phyloP scores from a whole-genome alignment of 2,888 invertebrate species.

The Caenorhabditis wallacei region DNA sequence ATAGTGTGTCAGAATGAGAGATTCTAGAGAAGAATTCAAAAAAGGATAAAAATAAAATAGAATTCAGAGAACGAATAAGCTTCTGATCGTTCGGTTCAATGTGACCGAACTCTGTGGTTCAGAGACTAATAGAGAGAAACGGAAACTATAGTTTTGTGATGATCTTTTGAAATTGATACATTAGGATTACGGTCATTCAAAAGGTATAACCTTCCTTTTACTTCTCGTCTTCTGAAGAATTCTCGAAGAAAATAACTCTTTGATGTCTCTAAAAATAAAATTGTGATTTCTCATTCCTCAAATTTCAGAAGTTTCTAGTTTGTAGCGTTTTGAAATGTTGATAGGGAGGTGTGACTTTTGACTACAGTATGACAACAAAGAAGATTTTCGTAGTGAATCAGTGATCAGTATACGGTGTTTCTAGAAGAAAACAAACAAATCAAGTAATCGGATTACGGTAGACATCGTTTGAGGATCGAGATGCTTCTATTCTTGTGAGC shows the following conservation, averaged over 20 bases:
- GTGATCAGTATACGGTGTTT: neutral
- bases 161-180: conserved; percentile 27
- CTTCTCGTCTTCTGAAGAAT: neutral
- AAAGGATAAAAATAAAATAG: conserved; percentile 46
- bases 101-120: conserved; percentile 53
- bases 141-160: conserved; percentile 10
- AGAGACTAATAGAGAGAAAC: conserved; percentile 15
- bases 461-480: too few relatives aligned
- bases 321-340: neutral
- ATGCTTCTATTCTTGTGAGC: too few relatives aligned
- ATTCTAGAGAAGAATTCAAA: conserved; percentile 12
- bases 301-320: conserved; percentile 14
- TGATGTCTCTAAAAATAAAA: neutral
- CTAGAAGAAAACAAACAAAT: too few relatives aligned
- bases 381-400: neutral
- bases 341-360: conserved; percentile 4
- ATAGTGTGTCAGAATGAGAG: conserved; percentile 13
- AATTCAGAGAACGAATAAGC: conserved; percentile 55
- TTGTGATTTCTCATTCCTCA: neutral
- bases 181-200: conserved; percentile 15
- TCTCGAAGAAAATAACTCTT: neutral
- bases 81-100: conserved; percentile 62
- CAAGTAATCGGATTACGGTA: too few relatives aligned
- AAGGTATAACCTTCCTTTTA: neutral
- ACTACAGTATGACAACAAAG: conserved; percentile 3